phyloP scores from a whole-genome alignment of 2,113 vertebrate species.

The Macquaria ambigua region DNA sequence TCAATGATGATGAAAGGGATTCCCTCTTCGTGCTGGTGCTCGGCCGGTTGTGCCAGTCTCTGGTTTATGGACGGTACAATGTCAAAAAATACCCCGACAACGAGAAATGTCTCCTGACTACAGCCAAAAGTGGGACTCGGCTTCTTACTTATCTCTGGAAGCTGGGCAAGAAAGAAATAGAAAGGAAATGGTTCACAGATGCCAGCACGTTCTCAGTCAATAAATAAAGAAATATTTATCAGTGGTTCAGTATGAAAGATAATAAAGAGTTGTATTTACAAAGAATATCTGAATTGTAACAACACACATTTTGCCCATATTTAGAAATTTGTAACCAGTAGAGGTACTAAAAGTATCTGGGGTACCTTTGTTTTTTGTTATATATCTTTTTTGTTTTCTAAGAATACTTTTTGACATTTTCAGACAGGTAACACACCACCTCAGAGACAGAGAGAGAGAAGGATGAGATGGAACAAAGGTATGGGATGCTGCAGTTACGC shows the following conservation, averaged over 20 bases:
- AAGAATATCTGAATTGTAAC: neutral
- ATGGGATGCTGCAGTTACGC: neutral
- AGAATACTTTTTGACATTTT: too few relatives aligned
- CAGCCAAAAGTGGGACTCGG: slow-evolving; percentile 77
- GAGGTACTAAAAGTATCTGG: too few relatives aligned
- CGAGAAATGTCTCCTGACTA: slow-evolving; percentile 85
- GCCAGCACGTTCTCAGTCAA: neutral
- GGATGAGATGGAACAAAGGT: neutral
- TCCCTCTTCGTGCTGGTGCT: slow-evolving; percentile 87
- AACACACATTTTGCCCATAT: too few relatives aligned
- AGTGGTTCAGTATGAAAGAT: neutral
- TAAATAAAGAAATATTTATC: neutral
- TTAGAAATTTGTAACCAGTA: too few relatives aligned
- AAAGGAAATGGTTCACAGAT: slow-evolving; percentile 84
- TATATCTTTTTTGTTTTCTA: too few relatives aligned
- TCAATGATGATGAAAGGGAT: slow-evolving; percentile 78
- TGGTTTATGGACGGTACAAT: slow-evolving; percentile 81
- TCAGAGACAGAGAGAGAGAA: neutral
- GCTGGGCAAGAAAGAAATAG: slow-evolving; percentile 82
- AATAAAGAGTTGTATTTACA: neutral
- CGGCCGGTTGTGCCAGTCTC: slow-evolving; percentile 85
- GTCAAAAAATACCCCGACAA: slow-evolving; percentile 85
- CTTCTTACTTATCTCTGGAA: slow-evolving; percentile 80
- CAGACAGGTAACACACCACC: neutral
- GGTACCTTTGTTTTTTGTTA: too few relatives aligned